Conservation (phyloP, 2,113 vertebrate species). For the Platycercus adscitus region DNA sequence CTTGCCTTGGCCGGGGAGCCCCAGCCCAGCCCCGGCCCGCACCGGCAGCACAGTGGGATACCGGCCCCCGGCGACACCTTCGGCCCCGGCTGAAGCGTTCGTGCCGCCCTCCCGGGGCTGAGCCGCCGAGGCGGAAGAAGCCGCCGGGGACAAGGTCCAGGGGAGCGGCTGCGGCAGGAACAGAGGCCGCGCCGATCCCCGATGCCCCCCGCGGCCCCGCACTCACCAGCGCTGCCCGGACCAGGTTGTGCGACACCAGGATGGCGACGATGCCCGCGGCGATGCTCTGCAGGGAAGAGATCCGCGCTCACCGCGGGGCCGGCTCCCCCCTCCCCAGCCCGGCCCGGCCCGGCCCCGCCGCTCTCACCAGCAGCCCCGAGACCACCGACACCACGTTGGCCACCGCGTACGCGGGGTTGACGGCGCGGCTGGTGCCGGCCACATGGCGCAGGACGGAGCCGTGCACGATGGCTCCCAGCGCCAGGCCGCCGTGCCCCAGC, state of each 20-base stretch:
- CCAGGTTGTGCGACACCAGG: conserved; percentile 85
- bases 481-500: conserved; percentile 88
- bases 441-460: conserved; percentile 90
- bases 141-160: not conserved
- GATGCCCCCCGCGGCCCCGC: not conserved
- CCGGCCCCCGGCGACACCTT: not conserved
- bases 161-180: not conserved
- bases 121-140: not conserved
- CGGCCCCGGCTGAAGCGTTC: not conserved
- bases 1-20: not conserved
- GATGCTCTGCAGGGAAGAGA: conserved; percentile 80
- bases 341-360: not conserved
- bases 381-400: conserved; percentile 89
- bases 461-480: conserved; percentile 90
- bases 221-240: conserved; percentile 64
- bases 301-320: not conserved
- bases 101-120: not conserved
- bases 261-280: conserved; percentile 87
- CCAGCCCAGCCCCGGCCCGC: not conserved
- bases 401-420: conserved; percentile 82
- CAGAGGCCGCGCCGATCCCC: not conserved
- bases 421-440: conserved; percentile 77
- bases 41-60: accelerated
- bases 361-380: conserved; percentile 88
- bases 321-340: not conserved